Conservation (phyloP, 2,797 vertebrate species). For the Meda fulgida region DNA sequence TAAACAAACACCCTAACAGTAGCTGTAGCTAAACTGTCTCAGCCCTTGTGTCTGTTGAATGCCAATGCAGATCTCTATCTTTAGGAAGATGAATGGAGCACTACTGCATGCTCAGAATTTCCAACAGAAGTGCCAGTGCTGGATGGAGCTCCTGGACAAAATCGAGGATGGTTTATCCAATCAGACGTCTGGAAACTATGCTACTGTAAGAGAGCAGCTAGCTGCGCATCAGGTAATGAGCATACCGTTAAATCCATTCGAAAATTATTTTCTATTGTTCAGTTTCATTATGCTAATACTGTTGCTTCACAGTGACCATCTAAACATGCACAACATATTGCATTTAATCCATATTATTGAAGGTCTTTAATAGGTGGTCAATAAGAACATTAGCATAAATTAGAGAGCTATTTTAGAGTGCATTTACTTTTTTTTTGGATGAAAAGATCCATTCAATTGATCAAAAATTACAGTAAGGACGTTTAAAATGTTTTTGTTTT, state of each 20-base stretch:
- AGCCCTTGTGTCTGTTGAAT: not conserved
- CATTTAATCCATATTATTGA: not conserved
- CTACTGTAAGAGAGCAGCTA: slow-evolving; percentile 79
- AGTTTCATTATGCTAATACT: not conserved
- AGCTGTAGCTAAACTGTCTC: not conserved
- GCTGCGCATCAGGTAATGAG: slow-evolving; percentile 81
- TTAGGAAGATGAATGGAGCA: slow-evolving; percentile 78
- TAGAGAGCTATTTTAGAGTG: not conserved
- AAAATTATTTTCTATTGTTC: not conserved
- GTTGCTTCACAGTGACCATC: not conserved
- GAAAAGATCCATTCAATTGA: not conserved
- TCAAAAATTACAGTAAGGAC: no score
- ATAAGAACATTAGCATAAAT: not conserved
- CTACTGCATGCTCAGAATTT: slow-evolving; percentile 75
- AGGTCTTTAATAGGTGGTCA: not conserved
- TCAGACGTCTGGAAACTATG: slow-evolving; percentile 63
- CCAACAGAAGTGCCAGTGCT: slow-evolving; percentile 79
- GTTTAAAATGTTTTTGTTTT: no score
- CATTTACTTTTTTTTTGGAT: not conserved
- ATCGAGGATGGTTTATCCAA: slow-evolving; percentile 67
- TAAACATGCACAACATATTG: not conserved
- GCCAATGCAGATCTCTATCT: slow-evolving; percentile 24
- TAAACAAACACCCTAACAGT: not conserved
- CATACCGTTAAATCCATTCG: not conserved
- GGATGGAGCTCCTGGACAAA: slow-evolving; percentile 79